Evolutionary conservation across 2,888 invertebrate genomes (phyloP).

Genomic region (Polyploca ridens): DNA sequence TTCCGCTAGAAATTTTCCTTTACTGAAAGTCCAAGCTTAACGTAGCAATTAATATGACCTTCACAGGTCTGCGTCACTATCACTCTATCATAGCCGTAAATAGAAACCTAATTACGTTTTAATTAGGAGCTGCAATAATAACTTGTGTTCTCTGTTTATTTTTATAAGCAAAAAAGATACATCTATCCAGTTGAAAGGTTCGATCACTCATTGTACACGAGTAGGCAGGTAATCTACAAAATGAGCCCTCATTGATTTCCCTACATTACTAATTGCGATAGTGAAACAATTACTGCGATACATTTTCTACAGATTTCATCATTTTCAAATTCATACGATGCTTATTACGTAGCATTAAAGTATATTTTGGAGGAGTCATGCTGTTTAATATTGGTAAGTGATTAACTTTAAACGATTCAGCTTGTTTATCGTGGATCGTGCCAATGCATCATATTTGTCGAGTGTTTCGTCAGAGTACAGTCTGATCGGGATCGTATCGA

Average conservation of each 20-base stretch:
- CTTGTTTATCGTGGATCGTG: conserved; percentile 67
- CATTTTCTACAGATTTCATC: conserved; percentile 14
- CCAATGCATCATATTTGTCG: conserved; percentile 81
- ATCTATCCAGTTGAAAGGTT: conserved; percentile 48
- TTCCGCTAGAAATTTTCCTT: too few species aligned
- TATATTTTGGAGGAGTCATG: background rate
- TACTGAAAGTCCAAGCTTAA: too few species aligned
- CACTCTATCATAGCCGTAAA: background rate
- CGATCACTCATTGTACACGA: conserved; percentile 68
- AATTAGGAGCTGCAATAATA: background rate
- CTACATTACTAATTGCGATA: conserved; percentile 73
- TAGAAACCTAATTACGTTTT: background rate
- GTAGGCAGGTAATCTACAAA: conserved; percentile 72
- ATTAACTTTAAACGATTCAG: conserved; percentile 52
- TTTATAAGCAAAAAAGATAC: conserved; percentile 42
- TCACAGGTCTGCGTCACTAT: too few species aligned
- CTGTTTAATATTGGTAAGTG: conserved; percentile 18
- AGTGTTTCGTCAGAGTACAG: conserved; percentile 63
- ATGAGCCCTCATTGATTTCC: conserved; percentile 77
- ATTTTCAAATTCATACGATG: background rate
- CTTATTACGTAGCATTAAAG: background rate
- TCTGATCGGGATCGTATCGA: conserved; percentile 62
- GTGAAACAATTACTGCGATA: conserved; percentile 32
- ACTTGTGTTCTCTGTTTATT: background rate
- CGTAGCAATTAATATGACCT: too few species aligned